Evolutionary conservation across 2,888 invertebrate genomes (phyloP).

Genomic region (Mythimna loreyi): DNA sequence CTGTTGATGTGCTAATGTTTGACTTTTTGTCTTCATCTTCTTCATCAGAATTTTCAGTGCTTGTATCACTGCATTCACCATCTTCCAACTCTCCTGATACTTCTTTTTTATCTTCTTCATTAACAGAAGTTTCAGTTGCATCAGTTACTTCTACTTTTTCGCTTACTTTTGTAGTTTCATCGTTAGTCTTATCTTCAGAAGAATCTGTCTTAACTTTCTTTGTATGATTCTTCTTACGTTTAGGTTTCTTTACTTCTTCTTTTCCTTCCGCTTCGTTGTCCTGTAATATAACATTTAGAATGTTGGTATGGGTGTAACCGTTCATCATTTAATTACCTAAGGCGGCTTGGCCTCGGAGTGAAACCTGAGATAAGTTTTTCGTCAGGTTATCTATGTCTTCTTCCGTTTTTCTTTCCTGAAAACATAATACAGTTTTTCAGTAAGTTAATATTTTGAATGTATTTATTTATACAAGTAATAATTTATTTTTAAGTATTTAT

Average conservation of each 20-base stretch:
- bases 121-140: conserved; percentile 7
- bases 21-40: conserved; percentile 77
- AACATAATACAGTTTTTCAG: conserved; percentile 58
- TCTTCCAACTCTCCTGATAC: conserved; percentile 88
- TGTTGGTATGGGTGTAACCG: conserved; percentile 83
- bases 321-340: conserved; percentile 88
- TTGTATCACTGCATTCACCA: conserved; percentile 92
- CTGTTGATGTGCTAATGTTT: conserved; percentile 82
- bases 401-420: conserved; percentile 82
- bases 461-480: background rate
- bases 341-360: conserved; percentile 85
- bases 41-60: conserved; percentile 70
- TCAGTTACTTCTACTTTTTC: conserved; percentile 24
- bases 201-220: conserved; percentile 61
- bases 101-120: conserved; percentile 35
- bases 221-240: conserved; percentile 70
- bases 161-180: conserved; percentile 33
- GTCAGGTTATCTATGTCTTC: conserved; percentile 86
- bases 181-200: conserved; percentile 54
- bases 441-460: background rate
- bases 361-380: conserved; percentile 88
- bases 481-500: background rate
- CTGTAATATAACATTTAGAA: conserved; percentile 87
- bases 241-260: conserved; percentile 70
- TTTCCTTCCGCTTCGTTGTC: conserved; percentile 74